Evolutionary conservation across 2,888 invertebrate species (phyloP).

Genomic region (Tipula vernalis): DNA sequence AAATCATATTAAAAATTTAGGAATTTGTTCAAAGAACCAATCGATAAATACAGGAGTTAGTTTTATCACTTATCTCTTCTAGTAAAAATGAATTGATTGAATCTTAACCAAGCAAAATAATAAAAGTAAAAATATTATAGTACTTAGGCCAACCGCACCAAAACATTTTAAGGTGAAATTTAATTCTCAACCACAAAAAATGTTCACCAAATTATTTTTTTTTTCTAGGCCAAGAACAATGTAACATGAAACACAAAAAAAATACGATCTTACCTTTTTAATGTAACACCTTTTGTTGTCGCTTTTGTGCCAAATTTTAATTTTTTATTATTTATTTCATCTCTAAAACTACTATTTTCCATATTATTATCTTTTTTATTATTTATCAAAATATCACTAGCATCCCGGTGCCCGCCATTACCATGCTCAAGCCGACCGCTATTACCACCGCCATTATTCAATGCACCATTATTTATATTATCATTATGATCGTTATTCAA

Average conservation of each 20-base stretch:
- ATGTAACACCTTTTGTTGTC: slow-evolving; percentile 28
- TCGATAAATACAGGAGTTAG: too few relatives aligned
- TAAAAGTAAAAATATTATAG: too few relatives aligned
- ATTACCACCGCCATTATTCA: neutral
- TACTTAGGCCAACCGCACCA: too few relatives aligned
- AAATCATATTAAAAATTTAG: too few relatives aligned
- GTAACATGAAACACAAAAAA: neutral
- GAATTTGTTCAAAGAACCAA: too few relatives aligned
- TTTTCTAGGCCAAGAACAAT: too few relatives aligned
- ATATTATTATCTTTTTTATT: neutral
- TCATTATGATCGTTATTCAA: neutral
- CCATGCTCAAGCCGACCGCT: neutral
- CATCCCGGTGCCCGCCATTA: neutral
- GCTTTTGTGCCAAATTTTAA: slow-evolving; percentile 6
- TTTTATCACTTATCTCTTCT: too few relatives aligned
- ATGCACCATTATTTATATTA: neutral
- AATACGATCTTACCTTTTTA: slow-evolving; percentile 27
- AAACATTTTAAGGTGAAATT: too few relatives aligned
- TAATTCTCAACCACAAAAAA: too few relatives aligned
- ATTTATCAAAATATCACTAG: neutral
- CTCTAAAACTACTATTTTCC: slow-evolving; percentile 5
- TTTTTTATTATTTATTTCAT: slow-evolving; percentile 5
- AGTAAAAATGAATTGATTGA: too few relatives aligned
- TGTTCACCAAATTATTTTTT: too few relatives aligned
- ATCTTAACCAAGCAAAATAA: too few relatives aligned